Percentiles rank a stretch among this genome's conserved stretches.
Conservation (phyloP, 35 echinoderm and acorn worm species). For the Ophioderma brevispina region DNA sequence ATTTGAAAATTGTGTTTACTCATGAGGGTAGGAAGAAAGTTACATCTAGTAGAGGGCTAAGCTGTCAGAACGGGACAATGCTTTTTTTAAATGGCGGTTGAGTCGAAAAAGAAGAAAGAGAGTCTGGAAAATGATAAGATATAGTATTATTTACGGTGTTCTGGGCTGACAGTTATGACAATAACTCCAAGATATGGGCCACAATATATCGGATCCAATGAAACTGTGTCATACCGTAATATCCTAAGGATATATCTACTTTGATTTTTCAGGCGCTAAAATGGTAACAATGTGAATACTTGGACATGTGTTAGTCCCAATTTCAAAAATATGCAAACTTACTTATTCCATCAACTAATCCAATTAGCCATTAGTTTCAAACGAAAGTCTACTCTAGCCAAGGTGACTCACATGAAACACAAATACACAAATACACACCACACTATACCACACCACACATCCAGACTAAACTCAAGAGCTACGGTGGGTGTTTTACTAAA, state of each 20-base stretch:
- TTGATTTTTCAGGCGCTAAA: not conserved
- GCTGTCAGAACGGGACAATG: slow-evolving; percentile 1
- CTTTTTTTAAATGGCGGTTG: not conserved
- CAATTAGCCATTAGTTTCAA: not conserved
- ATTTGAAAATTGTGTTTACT: no score
- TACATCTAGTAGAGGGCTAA: no score
- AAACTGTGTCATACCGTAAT: not conserved
- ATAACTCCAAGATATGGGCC: not conserved
- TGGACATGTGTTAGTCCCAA: not conserved
- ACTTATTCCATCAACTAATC: not conserved
- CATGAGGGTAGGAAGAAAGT: no score
- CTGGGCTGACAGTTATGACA: not conserved
- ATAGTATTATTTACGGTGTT: slow-evolving; percentile 6
- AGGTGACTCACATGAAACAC: not conserved
- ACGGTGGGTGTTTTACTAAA: not conserved
- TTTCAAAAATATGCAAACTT: not conserved
- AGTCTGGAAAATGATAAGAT: not conserved
- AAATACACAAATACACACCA: not conserved
- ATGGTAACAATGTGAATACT: not conserved
- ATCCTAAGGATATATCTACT: not conserved
- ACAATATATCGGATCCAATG: not conserved
- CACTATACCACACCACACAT: not conserved
- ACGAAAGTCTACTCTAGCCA: not conserved
- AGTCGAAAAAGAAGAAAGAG: not conserved
- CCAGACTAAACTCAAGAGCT: not conserved